Conservation (phyloP, 2,888 invertebrate species). For the Apamea anceps region DNA sequence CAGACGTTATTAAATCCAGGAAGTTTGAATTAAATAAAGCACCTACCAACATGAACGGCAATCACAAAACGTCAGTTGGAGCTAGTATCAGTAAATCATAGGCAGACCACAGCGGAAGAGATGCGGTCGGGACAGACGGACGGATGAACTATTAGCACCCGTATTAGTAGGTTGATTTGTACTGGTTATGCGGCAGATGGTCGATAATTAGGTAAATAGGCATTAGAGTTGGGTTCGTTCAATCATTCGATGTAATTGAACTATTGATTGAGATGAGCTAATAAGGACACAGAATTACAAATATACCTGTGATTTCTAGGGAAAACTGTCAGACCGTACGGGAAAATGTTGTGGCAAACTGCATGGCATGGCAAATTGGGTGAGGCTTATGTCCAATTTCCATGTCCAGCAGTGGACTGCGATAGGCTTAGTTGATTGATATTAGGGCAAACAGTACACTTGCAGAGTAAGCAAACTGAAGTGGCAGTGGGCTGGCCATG, state of each 20-base stretch:
- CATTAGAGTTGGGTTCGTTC: background rate
- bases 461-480: no score
- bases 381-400: background rate
- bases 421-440: background rate
- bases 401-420: background rate
- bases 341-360: background rate
- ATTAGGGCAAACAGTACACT: no score
- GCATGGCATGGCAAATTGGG: background rate
- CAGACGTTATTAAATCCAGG: background rate
- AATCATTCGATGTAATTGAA: conserved; percentile 10
- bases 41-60: conserved; percentile 12
- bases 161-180: conserved; percentile 7
- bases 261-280: conserved; percentile 11
- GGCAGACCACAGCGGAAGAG: conserved; percentile 57
- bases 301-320: background rate
- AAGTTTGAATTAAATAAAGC: conserved; percentile 21
- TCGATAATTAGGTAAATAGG: conserved; percentile 34
- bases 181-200: conserved; percentile 24
- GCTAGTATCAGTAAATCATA: conserved; percentile 50
- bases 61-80: conserved; percentile 29
- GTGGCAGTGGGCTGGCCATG: no score
- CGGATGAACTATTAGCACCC: conserved; percentile 21
- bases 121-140: conserved; percentile 44
- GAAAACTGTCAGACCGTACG: no score
- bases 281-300: background rate